Percentiles rank a stretch among this genome's conserved stretches.
phyloP scores from a whole-genome alignment of 2,888 invertebrate genomes.

The Ceramica pisi region DNA sequence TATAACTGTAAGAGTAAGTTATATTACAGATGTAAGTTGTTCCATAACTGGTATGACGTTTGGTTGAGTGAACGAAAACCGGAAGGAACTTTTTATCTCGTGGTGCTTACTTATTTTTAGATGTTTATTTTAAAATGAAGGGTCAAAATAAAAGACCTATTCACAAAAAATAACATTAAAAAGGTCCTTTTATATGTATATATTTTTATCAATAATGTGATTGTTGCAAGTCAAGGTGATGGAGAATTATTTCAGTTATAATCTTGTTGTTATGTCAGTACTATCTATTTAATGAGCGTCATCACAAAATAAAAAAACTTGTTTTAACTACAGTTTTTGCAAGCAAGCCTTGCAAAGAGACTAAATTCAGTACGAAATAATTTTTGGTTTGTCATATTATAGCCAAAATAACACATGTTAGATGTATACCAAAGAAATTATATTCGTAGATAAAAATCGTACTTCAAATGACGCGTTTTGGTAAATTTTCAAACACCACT shows the following conservation, averaged over 20 bases:
- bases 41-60: constrained; percentile 4
- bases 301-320: background rate
- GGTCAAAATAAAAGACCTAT: background rate
- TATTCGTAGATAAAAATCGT: constrained; percentile 7
- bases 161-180: constrained; percentile 7
- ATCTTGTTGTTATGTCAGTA: background rate
- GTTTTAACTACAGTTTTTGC: background rate
- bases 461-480: background rate
- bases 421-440: constrained; percentile 40
- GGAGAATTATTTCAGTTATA: constrained; percentile 10
- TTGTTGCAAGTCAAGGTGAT: constrained; percentile 12
- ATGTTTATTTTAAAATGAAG: constrained; percentile 6
- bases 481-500: background rate
- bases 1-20: constrained; percentile 31
- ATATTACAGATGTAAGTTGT: constrained; percentile 24
- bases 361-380: background rate
- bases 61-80: constrained; percentile 14
- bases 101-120: background rate
- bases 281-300: background rate
- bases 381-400: background rate
- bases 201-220: background rate
- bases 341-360: constrained; percentile 1
- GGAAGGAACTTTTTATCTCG: background rate
- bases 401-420: background rate
- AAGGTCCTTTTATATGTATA: background rate